phyloP scores from a whole-genome alignment of 2,888 invertebrate genomes.

The Argynnis bischoffii region DNA sequence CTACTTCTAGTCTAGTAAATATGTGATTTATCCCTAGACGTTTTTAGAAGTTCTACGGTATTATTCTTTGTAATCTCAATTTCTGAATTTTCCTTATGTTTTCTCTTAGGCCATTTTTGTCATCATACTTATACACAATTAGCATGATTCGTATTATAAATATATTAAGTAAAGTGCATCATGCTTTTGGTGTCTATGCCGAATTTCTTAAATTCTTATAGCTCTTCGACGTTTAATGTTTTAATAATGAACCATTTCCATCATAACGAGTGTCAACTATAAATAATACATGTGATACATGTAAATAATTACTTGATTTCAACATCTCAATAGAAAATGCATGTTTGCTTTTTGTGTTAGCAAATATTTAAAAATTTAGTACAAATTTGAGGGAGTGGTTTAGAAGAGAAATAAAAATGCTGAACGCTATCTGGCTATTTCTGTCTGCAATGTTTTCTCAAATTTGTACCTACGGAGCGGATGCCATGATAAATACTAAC shows the following conservation, averaged over 20 bases:
- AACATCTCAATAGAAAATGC: constrained; percentile 57
- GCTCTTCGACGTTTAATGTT: constrained; percentile 26
- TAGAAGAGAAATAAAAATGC: constrained; percentile 41
- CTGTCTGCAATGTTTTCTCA: constrained; percentile 41
- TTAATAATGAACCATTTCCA: constrained; percentile 17
- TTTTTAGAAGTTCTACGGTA: constrained; percentile 49
- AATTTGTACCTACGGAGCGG: constrained; percentile 39
- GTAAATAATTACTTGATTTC: constrained; percentile 37
- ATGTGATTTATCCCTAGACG: neutral
- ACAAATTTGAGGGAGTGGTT: constrained; percentile 57
- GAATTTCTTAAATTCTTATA: constrained; percentile 38
- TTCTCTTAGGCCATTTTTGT: constrained; percentile 54
- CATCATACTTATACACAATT: constrained; percentile 63
- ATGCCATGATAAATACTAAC: constrained; percentile 22
- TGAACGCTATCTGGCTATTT: constrained; percentile 53
- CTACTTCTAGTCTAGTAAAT: neutral
- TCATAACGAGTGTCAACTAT: neutral
- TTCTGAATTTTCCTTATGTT: constrained; percentile 51
- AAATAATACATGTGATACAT: neutral
- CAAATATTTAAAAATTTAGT: constrained; percentile 48
- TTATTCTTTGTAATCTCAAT: constrained; percentile 61
- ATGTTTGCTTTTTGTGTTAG: constrained; percentile 80
- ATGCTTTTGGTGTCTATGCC: constrained; percentile 80
- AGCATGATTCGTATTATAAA: constrained; percentile 73
- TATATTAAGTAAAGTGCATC: constrained; percentile 59